Base-by-base conservation (phyloP, 2,113 vertebrate species). In the Gambusia holbrooki region DNA sequence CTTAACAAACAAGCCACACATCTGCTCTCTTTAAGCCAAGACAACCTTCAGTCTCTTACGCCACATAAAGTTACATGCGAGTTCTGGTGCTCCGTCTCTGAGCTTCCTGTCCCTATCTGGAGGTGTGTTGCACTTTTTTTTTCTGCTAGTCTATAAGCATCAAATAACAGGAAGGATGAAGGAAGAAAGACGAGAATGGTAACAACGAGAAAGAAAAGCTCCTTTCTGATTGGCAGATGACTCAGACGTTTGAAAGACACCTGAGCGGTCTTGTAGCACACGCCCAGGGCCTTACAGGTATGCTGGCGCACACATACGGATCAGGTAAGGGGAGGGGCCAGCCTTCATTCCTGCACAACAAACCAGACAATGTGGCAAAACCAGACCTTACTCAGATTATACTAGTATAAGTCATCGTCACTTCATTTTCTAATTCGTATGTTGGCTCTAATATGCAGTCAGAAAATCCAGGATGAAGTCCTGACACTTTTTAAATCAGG, bases 181-280 rank as follows among this genome's bases (percentile, higher is more conserved):
- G 42, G 68, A 77, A 82, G 51, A 58, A 83, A 69, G 66, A 68
- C 35, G 70, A 45, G 54, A 82, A 29, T 62, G 35, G 45, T 62
- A 74, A 76, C 74, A 29, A 79, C 71, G 79, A 67, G 71, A 73
- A 83, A 77, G 67, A 87, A 70, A 76, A 71, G 71, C 11, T 45
- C 62, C 32, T 37, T 58, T 86, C 80, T 89, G 82, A 91, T 89
- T 89, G 88, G 90, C 67, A 86, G 68, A 89, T 73, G 82, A 79
- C 33, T 80, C 69, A 70, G 27, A 62, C 74, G 73, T 63, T 69
- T 27, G 76, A 67, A 60, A 83, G 83, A 90, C 74, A 93, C 92
- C 87, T 92, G 90, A 88, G 88, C 91, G 74, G 76, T 54, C 76
- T 51, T 1, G 3, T 1, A 10, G 66, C 33, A 66, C 73, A 85